Base-by-base conservation (phyloP, 2,888 invertebrate species). In the Alcis repandata region DNA sequence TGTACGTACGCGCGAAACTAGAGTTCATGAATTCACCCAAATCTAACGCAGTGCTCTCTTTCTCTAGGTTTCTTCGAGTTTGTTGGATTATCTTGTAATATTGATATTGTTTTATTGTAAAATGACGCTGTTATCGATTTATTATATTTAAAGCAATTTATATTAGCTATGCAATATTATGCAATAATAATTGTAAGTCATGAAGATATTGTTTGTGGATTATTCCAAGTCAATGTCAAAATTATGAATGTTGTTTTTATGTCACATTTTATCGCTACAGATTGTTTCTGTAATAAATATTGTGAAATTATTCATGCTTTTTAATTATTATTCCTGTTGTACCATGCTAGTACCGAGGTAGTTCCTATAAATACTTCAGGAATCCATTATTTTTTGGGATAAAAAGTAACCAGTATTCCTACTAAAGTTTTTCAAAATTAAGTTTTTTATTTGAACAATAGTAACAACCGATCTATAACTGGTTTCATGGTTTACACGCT, bases 221-320 rank as follows among this genome's bases (percentile, higher is more conserved):
- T n/a, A n/a, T n/a, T 41, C 52, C 13, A 61, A 13, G 52, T 38
- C 20, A n/a, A 36, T 33, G 17, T 63, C 19, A 43, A 52, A 60
- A 60, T 60, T 65, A 62, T 59, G 52, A 43, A 40, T 66, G 66
- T 62, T 64, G 27, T 43, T 51, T 63, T 65, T 52, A 36, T 64
- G 60, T n/a, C 15, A 68, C 61, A 63, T 64, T 69, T 64, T 68
- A 67, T 63, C 48, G 54, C 57, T 46, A 60, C 54, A 64, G 45
- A 57, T 61, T 59, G 40, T 57, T 68, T 65, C 15, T 68, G 69
- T 71, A 68, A 74, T 75, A 69, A 76, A 73, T 59, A 70, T 64
- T 68, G 72, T 60, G 52, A 72, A 68, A 64, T 67, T 72, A 51
- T 13, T 17, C 67, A 71, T 69, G 71, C 22, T n/a, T 13, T 13